Evolutionary conservation across 2,888 invertebrate species (phyloP).

Genomic region (Nezara viridula): DNA sequence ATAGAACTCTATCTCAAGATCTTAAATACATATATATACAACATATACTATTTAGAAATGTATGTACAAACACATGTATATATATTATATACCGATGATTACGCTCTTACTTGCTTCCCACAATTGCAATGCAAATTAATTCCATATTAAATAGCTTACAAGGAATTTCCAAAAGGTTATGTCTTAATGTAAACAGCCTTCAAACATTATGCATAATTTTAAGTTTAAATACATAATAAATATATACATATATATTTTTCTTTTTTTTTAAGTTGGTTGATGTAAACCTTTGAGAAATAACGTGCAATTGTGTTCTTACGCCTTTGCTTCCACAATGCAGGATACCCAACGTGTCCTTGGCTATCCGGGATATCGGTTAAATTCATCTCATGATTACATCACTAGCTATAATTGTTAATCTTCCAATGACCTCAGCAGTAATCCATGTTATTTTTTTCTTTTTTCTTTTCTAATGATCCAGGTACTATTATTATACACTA

Average conservation of each 20-base stretch:
- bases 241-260: not conserved
- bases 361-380: not conserved
- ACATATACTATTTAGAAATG: too few species aligned
- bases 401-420: constrained; percentile 2
- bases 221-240: not conserved
- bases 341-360: not conserved
- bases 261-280: not conserved
- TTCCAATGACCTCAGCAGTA: not conserved
- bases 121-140: not conserved
- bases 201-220: not conserved
- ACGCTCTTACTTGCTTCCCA: not conserved
- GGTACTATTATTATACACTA: not conserved
- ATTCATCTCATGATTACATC: constrained; percentile 16
- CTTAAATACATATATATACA: too few species aligned
- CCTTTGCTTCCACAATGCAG: not conserved
- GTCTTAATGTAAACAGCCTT: not conserved
- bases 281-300: not conserved
- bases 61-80: too few species aligned
- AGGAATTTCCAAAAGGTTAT: not conserved
- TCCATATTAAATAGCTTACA: not conserved
- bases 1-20: too few species aligned
- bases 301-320: not conserved
- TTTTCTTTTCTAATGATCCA: not conserved
- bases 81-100: too few species aligned
- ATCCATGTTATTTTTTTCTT: not conserved